These are phyloP conservation scores for Pantherophis alleghaniensis DNA, from an alignment of 2,797 vertebrate genomes.

Conservation along the genomic window DNA sequence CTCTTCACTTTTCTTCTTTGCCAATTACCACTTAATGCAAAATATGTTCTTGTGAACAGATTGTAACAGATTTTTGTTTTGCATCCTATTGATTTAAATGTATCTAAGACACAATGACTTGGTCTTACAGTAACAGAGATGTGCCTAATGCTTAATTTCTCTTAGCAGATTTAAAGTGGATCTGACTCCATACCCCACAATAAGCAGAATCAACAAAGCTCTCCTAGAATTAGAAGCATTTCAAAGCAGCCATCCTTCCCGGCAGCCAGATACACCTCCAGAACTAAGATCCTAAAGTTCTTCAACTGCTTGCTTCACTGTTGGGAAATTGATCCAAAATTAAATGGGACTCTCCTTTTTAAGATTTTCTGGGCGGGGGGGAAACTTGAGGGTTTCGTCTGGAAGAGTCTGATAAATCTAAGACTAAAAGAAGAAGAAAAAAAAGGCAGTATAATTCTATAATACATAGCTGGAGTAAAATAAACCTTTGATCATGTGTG, in stretches of 20 bases:
- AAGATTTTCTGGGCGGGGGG: neutral
- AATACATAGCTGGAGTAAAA: neutral
- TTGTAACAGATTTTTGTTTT: neutral
- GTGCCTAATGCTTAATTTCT: conserved; percentile 23
- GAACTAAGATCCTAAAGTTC: conserved; percentile 75
- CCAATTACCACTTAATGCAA: neutral
- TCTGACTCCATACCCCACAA: conserved; percentile 81
- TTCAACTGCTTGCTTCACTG: neutral
- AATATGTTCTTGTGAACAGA: neutral
- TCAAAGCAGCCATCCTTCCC: conserved; percentile 83
- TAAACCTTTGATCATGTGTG: neutral
- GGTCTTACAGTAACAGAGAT: neutral
- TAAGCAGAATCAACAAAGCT: conserved; percentile 83
- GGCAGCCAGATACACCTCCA: conserved; percentile 89
- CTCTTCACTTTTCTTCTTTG: neutral
- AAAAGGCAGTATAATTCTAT: neutral
- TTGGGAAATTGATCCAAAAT: neutral
- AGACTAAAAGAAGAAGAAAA: neutral
- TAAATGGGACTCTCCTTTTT: neutral
- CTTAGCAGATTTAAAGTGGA: conserved; percentile 88
- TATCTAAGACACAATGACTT: neutral
- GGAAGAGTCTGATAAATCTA: neutral
- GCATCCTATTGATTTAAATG: neutral
- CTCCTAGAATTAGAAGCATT: conserved; percentile 88
- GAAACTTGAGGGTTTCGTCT: neutral